Conservation (phyloP, 2,113 vertebrate species). For the Acrocephalus kingi region DNA sequence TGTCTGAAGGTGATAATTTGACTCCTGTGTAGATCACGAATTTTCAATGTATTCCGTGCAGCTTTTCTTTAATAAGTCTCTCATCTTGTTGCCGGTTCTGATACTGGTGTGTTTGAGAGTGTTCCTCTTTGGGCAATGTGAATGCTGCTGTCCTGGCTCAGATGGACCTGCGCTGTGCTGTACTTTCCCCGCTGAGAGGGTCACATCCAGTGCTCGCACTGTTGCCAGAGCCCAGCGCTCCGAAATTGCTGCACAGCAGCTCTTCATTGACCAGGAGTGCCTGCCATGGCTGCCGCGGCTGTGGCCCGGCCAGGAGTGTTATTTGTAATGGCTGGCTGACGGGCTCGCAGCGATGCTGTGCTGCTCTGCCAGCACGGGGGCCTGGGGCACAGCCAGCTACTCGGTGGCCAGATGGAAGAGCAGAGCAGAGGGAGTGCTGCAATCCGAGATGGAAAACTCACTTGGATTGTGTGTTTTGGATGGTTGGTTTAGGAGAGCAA, state of each 20-base stretch:
- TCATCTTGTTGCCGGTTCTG: background rate
- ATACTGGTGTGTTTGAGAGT: background rate
- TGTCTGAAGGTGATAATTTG: background rate
- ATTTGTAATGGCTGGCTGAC: background rate
- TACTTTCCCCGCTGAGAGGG: background rate
- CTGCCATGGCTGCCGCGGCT: background rate
- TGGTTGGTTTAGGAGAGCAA: background rate
- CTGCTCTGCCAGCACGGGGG: background rate
- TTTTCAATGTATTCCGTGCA: background rate
- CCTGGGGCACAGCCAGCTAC: background rate
- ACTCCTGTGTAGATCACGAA: background rate
- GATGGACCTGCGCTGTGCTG: background rate
- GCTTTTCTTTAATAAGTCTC: background rate
- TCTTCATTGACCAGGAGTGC: background rate
- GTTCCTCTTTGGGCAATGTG: background rate
- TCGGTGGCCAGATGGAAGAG: background rate
- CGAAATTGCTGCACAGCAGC: background rate
- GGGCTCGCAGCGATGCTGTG: rapidly evolving
- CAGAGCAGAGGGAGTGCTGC: background rate
- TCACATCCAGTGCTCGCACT: rapidly evolving
- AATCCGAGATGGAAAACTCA: background rate
- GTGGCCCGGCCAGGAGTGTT: background rate
- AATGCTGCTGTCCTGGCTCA: background rate
- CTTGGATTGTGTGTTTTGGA: background rate
- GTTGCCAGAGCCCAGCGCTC: background rate